Conservation (phyloP, 1,140 invertebrate genomes). For the Macrosteles quadrilineatus region DNA sequence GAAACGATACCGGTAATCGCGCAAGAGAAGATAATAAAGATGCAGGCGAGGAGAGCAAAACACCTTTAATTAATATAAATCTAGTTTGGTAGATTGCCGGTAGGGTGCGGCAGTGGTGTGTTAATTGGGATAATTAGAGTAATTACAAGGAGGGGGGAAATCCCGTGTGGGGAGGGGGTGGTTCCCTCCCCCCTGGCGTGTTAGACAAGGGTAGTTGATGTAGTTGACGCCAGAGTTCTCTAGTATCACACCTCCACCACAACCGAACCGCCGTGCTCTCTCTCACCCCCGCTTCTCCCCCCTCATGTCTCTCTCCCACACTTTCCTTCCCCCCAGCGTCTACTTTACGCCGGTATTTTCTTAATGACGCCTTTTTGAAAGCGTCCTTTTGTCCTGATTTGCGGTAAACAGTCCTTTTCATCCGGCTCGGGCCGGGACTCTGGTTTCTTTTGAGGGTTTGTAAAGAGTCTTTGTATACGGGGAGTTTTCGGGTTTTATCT, state of each 20-base stretch:
- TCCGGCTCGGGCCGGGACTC: not conserved
- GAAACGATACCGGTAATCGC: too few species aligned
- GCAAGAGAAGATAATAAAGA: not conserved
- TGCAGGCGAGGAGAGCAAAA: conserved; percentile 2
- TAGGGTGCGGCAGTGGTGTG: conserved; percentile 22
- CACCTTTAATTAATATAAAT: conserved; percentile 34
- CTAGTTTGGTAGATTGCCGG: conserved; percentile 28
- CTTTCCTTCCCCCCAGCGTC: not conserved
- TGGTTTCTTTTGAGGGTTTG: too few species aligned
- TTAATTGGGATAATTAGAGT: conserved; percentile 33
- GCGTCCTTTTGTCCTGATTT: conserved; percentile 7
- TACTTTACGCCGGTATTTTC: conserved; percentile 7
- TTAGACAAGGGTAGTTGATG: conserved; percentile 22
- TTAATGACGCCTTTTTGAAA: conserved; percentile 16
- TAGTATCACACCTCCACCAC: not conserved
- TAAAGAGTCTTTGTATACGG: too few species aligned
- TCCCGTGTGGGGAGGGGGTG: not conserved
- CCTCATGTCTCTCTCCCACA: not conserved
- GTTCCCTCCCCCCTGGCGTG: not conserved
- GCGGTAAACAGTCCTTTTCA: not conserved
- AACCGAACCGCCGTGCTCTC: not conserved
- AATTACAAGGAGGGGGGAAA: conserved; percentile 28
- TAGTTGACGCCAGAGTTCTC: conserved; percentile 6
- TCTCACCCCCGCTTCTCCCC: not conserved
- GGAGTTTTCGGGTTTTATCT: too few species aligned